These are phyloP conservation scores for Aurelia aurita complex sp. Pacific DNA, from an alignment of 30 jellyfish, hydroid and myxozoan species.

Conservation along the genomic window DNA sequence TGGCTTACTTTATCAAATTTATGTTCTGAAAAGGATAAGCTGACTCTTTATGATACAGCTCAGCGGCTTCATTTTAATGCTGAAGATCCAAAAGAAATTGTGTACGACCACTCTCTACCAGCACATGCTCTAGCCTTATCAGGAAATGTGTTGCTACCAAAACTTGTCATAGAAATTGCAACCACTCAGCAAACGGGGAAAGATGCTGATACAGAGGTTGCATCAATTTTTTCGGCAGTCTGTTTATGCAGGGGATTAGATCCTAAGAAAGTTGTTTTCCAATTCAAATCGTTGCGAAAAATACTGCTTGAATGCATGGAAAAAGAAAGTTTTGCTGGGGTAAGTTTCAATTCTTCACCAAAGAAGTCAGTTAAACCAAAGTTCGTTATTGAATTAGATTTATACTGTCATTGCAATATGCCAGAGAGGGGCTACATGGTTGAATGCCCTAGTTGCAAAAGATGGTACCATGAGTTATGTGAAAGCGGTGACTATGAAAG, in stretches of 20 bases:
- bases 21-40: not conserved
- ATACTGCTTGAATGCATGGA: not conserved
- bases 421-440: constrained; percentile 11
- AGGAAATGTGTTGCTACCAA: not conserved
- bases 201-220: not conserved
- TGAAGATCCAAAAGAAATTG: not conserved
- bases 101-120: not conserved
- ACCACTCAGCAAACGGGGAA: not conserved
- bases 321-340: not conserved
- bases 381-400: not conserved
- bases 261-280: not conserved
- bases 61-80: not conserved
- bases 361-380: not conserved
- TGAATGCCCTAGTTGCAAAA: no score
- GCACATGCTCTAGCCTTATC: not conserved
- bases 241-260: not conserved
- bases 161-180: not conserved
- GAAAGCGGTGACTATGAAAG: no score
- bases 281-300: not conserved
- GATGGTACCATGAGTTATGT: no score
- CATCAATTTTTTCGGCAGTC: not conserved
- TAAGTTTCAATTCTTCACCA: not conserved
- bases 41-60: constrained; percentile 1
- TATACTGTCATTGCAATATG: constrained; percentile 26
- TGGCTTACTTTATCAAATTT: constrained; percentile 2